These are phyloP conservation scores for Entomobrya multifasciata DNA, from an alignment of 2,888 invertebrate species.

Conservation along the genomic window DNA sequence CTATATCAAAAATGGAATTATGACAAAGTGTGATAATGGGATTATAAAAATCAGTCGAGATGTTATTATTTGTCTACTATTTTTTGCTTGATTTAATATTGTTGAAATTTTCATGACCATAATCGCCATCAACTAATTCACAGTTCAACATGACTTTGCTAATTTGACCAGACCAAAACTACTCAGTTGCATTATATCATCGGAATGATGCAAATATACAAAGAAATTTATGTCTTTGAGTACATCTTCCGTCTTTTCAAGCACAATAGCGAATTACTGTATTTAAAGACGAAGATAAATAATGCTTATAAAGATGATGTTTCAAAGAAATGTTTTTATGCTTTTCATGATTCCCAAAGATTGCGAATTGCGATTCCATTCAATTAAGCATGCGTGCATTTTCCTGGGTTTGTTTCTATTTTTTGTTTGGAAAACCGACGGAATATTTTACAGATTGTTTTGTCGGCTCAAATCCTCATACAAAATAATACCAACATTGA, in stretches of 20 bases:
- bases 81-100: not conserved
- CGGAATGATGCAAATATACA: not conserved
- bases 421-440: too few relatives aligned
- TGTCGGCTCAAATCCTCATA: not conserved
- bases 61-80: conserved; percentile 28
- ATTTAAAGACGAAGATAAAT: not conserved
- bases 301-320: not conserved
- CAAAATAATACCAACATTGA: not conserved
- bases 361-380: not conserved
- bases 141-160: not conserved
- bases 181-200: not conserved
- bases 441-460: not conserved
- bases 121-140: not conserved
- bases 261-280: not conserved
- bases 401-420: not conserved
- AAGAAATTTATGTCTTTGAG: not conserved
- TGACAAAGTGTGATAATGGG: conserved; percentile 47
- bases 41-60: conserved; percentile 30
- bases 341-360: not conserved
- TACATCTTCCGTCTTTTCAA: conserved; percentile 21
- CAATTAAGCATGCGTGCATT: not conserved
- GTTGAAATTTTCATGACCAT: not conserved
- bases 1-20: conserved; percentile 1
- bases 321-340: conserved; percentile 3
- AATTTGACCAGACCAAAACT: not conserved